Evolutionary conservation across 2,888 invertebrate species (phyloP), one percentile per base, ranked within the genome.

Genomic region (Ophion costatus): DNA sequence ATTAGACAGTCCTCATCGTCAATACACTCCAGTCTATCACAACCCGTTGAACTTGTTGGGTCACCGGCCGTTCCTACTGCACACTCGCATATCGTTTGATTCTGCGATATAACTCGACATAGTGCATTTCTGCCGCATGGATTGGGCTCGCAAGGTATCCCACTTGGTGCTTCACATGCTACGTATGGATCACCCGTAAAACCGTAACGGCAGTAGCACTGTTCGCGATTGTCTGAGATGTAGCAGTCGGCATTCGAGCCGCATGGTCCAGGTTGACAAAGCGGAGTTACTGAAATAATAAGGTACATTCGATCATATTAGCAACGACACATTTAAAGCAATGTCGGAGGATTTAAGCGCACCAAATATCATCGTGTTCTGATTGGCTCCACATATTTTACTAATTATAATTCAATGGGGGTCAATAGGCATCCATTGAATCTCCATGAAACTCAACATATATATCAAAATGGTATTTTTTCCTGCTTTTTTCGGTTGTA

Each of bases 221-320:
- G 96, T 93, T 98, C 98, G 90, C 96, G 96, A 90, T 97, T 97
- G 81, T 96, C 96, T 69, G 96, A 95, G 6, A 97, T 96, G 91
- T 98, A 98, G 92, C 98, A 98, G 91, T 98, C 97, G 11, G 98
- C 96, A 92, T 98, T 97, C 22, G 94, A 94, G 38, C 97, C 98
- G 94, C 98, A 98, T 1, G 97, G 97, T 11, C 97, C 97, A 11
- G 98, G 98, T 92, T 96, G 95, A 90, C 98, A 98, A 11, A 97
- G 94, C 9, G 96, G 94, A 83, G 95, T 94, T 1, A 95, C 95
- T 84, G 95, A 95, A 51, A 95, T 33, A n/a, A n/a, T 38, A 7
- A 38, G 38, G 38, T 38, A 38, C 38, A 9, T 7, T 38, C 38
- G 38, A 38, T 38, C 29, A 29, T 29, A 29, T 29, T 29, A 29